Percentiles rank a stretch among this genome's conserved stretches.
Evolutionary conservation across 2,888 invertebrate genomes (phyloP).

Genomic region (Psococerastis gibbosa): DNA sequence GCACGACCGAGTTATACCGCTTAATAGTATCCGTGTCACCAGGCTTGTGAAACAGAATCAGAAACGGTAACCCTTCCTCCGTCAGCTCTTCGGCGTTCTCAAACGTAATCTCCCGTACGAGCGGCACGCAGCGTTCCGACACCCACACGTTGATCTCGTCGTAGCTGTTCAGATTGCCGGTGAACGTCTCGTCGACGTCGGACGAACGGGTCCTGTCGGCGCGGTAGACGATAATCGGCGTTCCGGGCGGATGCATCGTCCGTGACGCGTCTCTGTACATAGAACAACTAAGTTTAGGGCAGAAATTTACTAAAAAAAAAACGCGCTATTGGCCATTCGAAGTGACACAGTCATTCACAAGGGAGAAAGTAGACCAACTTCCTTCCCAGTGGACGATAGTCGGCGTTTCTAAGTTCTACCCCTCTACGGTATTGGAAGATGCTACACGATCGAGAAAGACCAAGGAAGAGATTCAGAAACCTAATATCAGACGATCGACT

Average conservation of each 20-base stretch:
- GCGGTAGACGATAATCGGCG: constrained; percentile 65
- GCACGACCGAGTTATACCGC: constrained; percentile 64
- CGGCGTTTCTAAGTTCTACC: no score
- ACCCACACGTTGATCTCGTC: constrained; percentile 78
- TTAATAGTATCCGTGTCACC: constrained; percentile 68
- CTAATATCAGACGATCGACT: no score
- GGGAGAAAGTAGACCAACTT: no score
- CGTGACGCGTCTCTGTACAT: constrained; percentile 58
- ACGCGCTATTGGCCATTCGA: no score
- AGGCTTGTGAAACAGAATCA: constrained; percentile 86
- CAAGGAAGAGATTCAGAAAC: not conserved
- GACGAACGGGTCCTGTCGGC: constrained; percentile 60
- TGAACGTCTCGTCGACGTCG: constrained; percentile 67
- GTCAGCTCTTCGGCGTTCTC: constrained; percentile 99
- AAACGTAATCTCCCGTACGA: constrained; percentile 97
- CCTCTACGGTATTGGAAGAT: no score
- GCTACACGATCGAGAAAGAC: not conserved
- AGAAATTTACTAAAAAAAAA: not conserved
- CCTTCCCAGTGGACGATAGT: no score
- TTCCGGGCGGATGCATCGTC: constrained; percentile 71
- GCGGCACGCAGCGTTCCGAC: constrained; percentile 82
- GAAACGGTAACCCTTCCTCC: constrained; percentile 94
- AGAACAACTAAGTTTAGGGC: not conserved
- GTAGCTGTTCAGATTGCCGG: constrained; percentile 50
- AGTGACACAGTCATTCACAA: no score